Conservation (phyloP, 2,113 vertebrate species). For the Leptocoma aspasia region DNA sequence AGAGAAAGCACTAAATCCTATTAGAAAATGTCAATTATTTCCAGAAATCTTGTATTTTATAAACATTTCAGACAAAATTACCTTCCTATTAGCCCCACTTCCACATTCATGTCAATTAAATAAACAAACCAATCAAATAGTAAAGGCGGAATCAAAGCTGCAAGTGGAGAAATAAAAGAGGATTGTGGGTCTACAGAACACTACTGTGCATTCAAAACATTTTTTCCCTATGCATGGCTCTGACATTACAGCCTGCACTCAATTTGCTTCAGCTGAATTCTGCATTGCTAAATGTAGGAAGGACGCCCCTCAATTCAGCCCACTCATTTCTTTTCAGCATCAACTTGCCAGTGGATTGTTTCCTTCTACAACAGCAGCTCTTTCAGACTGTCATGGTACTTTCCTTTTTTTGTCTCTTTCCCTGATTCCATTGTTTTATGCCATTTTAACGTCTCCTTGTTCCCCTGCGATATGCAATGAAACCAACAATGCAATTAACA, state of each 20-base stretch:
- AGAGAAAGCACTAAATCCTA: neutral
- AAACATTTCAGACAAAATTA: neutral
- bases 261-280: conserved; percentile 19
- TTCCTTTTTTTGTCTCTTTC: neutral
- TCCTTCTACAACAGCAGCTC: neutral
- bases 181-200: neutral
- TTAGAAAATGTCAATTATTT: neutral
- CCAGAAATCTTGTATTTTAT: neutral
- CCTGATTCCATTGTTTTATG: neutral
- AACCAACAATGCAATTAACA: neutral
- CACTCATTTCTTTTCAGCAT: conserved; percentile 23
- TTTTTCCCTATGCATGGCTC: neutral
- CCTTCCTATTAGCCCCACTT: neutral
- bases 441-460: conserved; percentile 17
- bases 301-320: neutral
- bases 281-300: conserved; percentile 8
- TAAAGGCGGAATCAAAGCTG: neutral
- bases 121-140: neutral
- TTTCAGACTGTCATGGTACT: neutral
- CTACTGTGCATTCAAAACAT: neutral
- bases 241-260: neutral
- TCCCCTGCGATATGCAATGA: neutral
- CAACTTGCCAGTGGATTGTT: neutral
- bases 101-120: neutral
- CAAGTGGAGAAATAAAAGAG: neutral